Evolutionary conservation across 2,797 vertebrate genomes (phyloP).

Genomic region (Euthynnus affinis): DNA sequence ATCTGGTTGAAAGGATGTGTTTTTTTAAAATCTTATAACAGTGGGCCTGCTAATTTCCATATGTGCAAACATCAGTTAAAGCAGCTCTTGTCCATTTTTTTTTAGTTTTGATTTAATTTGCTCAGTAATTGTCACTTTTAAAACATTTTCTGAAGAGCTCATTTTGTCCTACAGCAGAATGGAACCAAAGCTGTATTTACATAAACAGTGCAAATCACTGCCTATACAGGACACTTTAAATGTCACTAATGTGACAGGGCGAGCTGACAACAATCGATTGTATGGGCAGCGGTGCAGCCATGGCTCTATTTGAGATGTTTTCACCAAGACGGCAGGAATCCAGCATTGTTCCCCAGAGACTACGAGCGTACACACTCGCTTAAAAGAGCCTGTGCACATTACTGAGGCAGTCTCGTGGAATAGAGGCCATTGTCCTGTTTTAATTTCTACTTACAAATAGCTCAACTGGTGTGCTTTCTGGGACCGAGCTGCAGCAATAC

Average conservation of each 20-base stretch:
- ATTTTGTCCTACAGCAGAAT: slow-evolving; percentile 35
- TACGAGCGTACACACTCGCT: slow-evolving; percentile 79
- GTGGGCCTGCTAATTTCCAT: not conserved
- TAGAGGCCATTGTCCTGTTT: slow-evolving; percentile 86
- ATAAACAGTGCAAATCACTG: slow-evolving; percentile 61
- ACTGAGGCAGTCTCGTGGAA: slow-evolving; percentile 80
- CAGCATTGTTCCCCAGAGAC: slow-evolving; percentile 84
- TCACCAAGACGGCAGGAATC: slow-evolving; percentile 87
- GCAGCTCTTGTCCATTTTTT: not conserved
- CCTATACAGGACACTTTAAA: slow-evolving; percentile 67
- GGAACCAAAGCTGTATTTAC: slow-evolving; percentile 58
- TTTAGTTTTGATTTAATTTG: not conserved
- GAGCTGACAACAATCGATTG: slow-evolving; percentile 81
- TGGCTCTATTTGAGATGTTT: slow-evolving; percentile 87
- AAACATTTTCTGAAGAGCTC: slow-evolving; percentile 36
- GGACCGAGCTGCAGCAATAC: slow-evolving; percentile 69
- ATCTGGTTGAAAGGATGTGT: slow-evolving; percentile 3
- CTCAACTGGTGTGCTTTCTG: slow-evolving; percentile 85
- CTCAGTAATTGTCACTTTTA: not conserved
- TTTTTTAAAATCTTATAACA: slow-evolving; percentile 2
- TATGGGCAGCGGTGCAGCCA: slow-evolving; percentile 77
- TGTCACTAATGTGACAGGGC: slow-evolving; percentile 77
- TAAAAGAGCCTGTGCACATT: slow-evolving; percentile 83
- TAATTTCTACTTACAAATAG: slow-evolving; percentile 84
- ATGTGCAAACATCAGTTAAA: not conserved